These are phyloP conservation scores for Drosophila kanekoi DNA, from an alignment of 2,888 invertebrate species.

Conservation along the genomic window DNA sequence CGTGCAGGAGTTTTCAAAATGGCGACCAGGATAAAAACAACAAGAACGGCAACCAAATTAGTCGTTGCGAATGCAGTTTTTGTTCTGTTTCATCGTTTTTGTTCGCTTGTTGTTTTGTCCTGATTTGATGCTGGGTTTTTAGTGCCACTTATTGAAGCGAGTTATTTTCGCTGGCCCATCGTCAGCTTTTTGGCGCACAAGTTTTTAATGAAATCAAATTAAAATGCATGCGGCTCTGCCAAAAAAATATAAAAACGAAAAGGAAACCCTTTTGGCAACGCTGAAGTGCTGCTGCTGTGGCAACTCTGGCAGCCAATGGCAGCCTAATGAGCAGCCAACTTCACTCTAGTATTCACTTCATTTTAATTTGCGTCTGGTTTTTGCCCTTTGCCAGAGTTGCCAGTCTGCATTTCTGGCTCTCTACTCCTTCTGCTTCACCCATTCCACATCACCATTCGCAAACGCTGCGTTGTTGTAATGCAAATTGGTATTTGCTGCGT, in stretches of 20 bases:
- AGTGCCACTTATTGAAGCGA: constrained; percentile 33
- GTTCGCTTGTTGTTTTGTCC: constrained; percentile 15
- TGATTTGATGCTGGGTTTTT: constrained; percentile 22
- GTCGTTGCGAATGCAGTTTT: constrained; percentile 52
- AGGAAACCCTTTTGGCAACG: constrained; percentile 11
- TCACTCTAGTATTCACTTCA: constrained; percentile 22
- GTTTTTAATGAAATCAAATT: constrained; percentile 66
- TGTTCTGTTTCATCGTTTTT: constrained; percentile 17
- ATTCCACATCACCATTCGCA: background rate
- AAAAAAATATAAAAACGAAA: background rate
- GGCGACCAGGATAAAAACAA: constrained; percentile 27
- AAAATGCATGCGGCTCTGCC: constrained; percentile 13
- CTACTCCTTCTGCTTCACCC: background rate
- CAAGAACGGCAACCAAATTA: constrained; percentile 41
- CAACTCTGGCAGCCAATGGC: constrained; percentile 35
- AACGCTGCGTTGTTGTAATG: constrained; percentile 35
- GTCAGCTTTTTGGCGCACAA: constrained; percentile 53
- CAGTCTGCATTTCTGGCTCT: background rate
- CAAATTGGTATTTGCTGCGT: constrained; percentile 54
- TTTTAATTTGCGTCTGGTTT: constrained; percentile 22
- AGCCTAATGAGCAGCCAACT: constrained; percentile 48
- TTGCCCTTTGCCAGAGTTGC: constrained; percentile 9
- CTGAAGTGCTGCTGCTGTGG: constrained; percentile 12
- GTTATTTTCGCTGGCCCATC: background rate
- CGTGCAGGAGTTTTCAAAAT: constrained; percentile 60